Evolutionary conservation across 2,797 vertebrate species (phyloP).

Genomic region (Thunnus albacares): DNA sequence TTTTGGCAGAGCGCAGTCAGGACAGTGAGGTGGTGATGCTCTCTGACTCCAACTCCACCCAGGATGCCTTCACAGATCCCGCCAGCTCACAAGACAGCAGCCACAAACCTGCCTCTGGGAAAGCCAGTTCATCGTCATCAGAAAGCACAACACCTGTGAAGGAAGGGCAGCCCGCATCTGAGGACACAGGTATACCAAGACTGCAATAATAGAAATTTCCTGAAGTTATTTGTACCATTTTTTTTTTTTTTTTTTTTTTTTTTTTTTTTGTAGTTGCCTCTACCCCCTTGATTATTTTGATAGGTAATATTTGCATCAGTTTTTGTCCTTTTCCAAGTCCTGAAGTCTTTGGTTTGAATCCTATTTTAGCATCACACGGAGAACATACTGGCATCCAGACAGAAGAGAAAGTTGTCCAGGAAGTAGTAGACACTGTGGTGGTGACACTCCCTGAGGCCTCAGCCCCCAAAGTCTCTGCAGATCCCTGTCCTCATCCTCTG

Average conservation of each 20-base stretch:
- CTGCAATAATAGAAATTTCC: background rate
- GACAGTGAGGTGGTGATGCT: constrained; percentile 95
- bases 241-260: background rate
- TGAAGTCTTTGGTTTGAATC: constrained; percentile 17
- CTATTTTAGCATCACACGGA: constrained; percentile 60
- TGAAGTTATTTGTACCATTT: background rate
- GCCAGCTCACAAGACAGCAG: constrained; percentile 92
- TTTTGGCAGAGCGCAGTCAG: constrained; percentile 94
- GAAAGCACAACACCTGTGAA: constrained; percentile 86
- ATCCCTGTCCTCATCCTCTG: constrained; percentile 63
- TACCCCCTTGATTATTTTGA: too few species aligned
- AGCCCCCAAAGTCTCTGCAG: constrained; percentile 58
- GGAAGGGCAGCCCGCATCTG: constrained; percentile 84
- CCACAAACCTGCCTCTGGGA: constrained; percentile 89
- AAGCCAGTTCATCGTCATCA: constrained; percentile 81
- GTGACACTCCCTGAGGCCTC: constrained; percentile 72
- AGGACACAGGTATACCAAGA: constrained; percentile 88
- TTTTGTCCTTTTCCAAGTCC: background rate
- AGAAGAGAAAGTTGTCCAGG: constrained; percentile 80
- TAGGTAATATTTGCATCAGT: background rate
- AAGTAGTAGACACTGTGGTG: constrained; percentile 80
- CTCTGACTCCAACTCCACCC: constrained; percentile 98
- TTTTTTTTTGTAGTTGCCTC: background rate
- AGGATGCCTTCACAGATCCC: constrained; percentile 95
- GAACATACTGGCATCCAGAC: constrained; percentile 68